Conservation (phyloP, 2,888 invertebrate species). For the Loripinus fragilis region DNA sequence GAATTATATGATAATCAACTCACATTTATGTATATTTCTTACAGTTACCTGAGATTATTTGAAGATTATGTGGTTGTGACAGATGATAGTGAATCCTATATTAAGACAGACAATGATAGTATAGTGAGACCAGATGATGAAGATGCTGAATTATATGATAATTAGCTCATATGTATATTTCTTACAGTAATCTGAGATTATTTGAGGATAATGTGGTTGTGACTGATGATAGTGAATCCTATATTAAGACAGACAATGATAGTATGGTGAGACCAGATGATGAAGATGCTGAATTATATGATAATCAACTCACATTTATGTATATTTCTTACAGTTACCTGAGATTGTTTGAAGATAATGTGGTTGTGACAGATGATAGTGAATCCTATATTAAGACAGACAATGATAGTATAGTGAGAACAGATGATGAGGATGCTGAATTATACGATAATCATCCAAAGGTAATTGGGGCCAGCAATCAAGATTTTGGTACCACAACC, state of each 20-base stretch:
- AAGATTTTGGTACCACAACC: no score
- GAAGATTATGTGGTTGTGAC: slow-evolving; percentile 3
- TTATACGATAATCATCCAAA: slow-evolving; percentile 82
- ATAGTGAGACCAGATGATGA: slow-evolving; percentile 77
- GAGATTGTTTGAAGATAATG: slow-evolving; percentile 13
- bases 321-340: slow-evolving; percentile 38
- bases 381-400: slow-evolving; percentile 80
- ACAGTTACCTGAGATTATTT: slow-evolving; percentile 38
- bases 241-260: slow-evolving; percentile 80
- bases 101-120: slow-evolving; percentile 81
- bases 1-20: no score
- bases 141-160: no score
- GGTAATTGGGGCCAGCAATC: slow-evolving; percentile 67
- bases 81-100: no score
- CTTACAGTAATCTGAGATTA: slow-evolving; percentile 38
- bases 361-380: slow-evolving; percentile 21
- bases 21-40: no score
- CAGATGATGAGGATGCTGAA: no score
- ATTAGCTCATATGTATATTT: no score
- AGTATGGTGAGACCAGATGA: slow-evolving; percentile 77
- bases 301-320: no score
- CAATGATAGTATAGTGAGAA: slow-evolving; percentile 77
- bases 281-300: no score
- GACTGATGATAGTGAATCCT: no score
- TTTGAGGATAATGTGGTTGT: slow-evolving; percentile 9